Evolutionary conservation across 2,113 vertebrate species (phyloP), one percentile per base, ranked within the genome.

Genomic region (Nycticebus coucang): DNA sequence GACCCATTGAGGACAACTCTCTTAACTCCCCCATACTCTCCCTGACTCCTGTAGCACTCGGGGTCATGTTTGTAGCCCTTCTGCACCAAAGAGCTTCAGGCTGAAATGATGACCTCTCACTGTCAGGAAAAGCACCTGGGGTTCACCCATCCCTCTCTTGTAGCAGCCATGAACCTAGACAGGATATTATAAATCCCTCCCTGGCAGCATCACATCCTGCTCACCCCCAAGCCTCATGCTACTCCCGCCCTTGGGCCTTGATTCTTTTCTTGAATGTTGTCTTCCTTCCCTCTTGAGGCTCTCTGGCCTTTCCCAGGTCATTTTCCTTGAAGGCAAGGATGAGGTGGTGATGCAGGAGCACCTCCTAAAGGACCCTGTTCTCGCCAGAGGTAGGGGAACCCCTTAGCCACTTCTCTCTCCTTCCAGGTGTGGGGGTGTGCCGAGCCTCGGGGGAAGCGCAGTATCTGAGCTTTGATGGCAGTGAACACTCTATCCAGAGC

Each of bases 401-500:
- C n/a, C 72, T 84, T 22, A 55, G 66, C 30, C 3, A 7, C 30
- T 68, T 75, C 41, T 89, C 57, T 71, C n/a, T 71, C 50, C 41
- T 62, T 30, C 37, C 96, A 99, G 99, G 98, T 41, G 96, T 98
- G 95, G 99, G 98, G 1, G 97, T 99, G 68, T 99, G 99, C 88
- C 98, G 98, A 1, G 97, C 99, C 71, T 98, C 98, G 1, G 98
- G 98, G 66, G 98, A 98, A 64, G 98, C 98, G 50, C 98, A 98
- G 95, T 99, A 99, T 81, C 98, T 99, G 97, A 99, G 99, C 66
- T 99, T 99, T 15, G 99, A 99, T 53, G 97, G 98, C 10, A 69
- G 95, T 66, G 98, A 98, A 98, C 98, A 99, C 89, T 98, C 98
- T 0, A 98, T 98, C 97, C 98, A 98, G 98, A 98, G 98, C 35